Base-by-base conservation (phyloP, 1,140 invertebrate species). In the Nephotettix cincticeps region DNA sequence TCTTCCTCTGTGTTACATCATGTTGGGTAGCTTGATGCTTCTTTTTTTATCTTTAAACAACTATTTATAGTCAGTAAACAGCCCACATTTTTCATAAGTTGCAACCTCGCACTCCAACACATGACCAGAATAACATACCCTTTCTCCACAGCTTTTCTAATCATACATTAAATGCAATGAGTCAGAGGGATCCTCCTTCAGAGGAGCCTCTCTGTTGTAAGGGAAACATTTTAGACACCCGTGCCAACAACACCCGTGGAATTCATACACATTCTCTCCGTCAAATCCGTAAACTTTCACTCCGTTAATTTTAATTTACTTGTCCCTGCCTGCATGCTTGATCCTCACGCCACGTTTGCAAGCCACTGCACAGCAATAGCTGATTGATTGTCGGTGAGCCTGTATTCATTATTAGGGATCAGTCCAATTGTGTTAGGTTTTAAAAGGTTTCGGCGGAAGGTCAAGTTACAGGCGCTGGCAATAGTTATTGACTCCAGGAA, bases 1-100 rank as follows among this genome's bases (percentile, higher is more conserved):
- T 75, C 73, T 29, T 78, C 74, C 9, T 75, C 72, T 11, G 75
- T 76, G 14, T 40, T 61, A 70, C 77, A 81, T n/a, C 73, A 58
- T 1, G 63, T 23, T 0, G 78, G 79, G 75, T 75, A 81, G 0
- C 77, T 78, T 28, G n/a, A n/a, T n/a, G n/a, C n/a, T n/a, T n/a
- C n/a, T n/a, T n/a, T n/a, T n/a, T n/a, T n/a, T n/a, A n/a, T n/a
- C 75, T 79, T 77, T 65, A 79, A 72, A 75, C 80, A 80, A 17
- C 25, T 72, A 64, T 79, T 77, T 76, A 64, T 78, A 79, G 3
- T 68, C 71, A 0, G 64, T 40, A 67, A 81, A 80, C 9, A 81
- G 64, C 0, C 79, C 79, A 43, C 29, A 36, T 1, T 27, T 70
- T n/a, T 77, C 71, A 51, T 54, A 74, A 14, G 69, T 45, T 0